phyloP scores from a whole-genome alignment of 2,113 vertebrate genomes.

The Aspidoscelis tigris region DNA sequence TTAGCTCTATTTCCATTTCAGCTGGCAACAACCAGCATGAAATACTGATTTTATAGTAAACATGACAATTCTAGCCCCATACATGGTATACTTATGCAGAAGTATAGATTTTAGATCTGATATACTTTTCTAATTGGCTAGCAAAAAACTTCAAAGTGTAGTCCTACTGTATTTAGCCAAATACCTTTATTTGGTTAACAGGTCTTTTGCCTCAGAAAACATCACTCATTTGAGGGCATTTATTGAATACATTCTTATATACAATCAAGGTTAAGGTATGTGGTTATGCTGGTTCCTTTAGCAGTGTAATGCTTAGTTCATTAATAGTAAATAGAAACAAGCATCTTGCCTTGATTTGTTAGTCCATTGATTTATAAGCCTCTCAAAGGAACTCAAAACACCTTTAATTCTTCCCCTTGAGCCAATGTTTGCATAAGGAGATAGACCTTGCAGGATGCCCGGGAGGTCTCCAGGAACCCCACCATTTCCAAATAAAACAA shows the following conservation, averaged over 20 bases:
- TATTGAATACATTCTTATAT: neutral
- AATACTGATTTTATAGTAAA: too few species aligned
- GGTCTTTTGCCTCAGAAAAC: neutral
- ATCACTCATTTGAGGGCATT: neutral
- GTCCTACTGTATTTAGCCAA: neutral
- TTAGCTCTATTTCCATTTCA: neutral
- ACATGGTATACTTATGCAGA: too few species aligned
- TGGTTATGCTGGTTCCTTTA: constrained; percentile 24
- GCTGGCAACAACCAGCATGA: neutral
- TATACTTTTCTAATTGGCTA: neutral
- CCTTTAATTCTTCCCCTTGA: constrained; percentile 55
- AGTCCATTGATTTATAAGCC: neutral
- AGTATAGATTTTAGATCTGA: neutral
- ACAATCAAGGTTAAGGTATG: neutral
- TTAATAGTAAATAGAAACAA: constrained; percentile 34
- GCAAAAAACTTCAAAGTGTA: neutral
- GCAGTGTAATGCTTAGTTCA: neutral
- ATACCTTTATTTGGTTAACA: neutral
- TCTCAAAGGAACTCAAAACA: constrained; percentile 27
- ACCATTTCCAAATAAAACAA: constrained; percentile 55
- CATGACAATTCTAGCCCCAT: too few species aligned
- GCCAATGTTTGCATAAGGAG: neutral
- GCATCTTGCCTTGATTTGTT: neutral
- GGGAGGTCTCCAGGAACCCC: constrained; percentile 32
- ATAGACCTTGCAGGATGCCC: constrained; percentile 7